These are phyloP conservation scores for Maccullochella peelii DNA, from an alignment of 2,113 vertebrate species.

Conservation along the genomic window DNA sequence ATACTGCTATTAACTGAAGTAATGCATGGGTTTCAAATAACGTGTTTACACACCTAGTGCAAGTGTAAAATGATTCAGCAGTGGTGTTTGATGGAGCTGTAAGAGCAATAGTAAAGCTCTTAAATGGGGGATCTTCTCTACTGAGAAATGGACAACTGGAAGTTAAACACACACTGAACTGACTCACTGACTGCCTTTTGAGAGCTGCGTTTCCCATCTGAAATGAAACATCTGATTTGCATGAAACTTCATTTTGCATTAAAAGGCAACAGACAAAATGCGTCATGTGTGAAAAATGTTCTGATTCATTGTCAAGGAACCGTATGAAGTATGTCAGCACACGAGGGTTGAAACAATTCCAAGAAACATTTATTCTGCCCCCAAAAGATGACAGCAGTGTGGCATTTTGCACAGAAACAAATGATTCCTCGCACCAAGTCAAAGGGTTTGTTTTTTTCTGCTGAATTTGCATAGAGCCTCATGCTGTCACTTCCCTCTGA, in stretches of 20 bases:
- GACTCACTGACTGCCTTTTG: not conserved
- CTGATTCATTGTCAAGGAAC: not conserved
- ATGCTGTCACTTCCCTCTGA: slow-evolving; percentile 63
- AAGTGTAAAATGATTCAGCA: slow-evolving; percentile 2
- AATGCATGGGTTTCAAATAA: slow-evolving; percentile 7
- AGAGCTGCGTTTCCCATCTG: not conserved
- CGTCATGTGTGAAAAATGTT: not conserved
- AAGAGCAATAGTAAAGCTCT: not conserved
- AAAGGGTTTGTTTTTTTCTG: slow-evolving; percentile 28
- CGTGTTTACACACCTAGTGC: not conserved
- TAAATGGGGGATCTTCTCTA: not conserved
- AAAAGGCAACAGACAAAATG: not conserved
- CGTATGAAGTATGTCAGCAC: not conserved
- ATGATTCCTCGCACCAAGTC: slow-evolving; percentile 44
- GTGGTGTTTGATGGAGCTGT: slow-evolving; percentile 8
- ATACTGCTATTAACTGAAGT: not conserved
- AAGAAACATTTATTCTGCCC: slow-evolving; percentile 14
- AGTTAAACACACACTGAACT: not conserved
- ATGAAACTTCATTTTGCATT: not conserved
- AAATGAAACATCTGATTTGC: slow-evolving; percentile 24
- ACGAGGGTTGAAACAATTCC: not conserved
- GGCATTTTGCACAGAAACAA: slow-evolving; percentile 58
- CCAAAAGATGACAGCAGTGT: slow-evolving; percentile 33
- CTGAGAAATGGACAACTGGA: slow-evolving; percentile 4
- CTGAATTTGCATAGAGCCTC: slow-evolving; percentile 63